Percentiles rank a stretch among this genome's conserved stretches.
phyloP scores from a whole-genome alignment of 2,888 invertebrate species.

The Ceraclea dissimilis region DNA sequence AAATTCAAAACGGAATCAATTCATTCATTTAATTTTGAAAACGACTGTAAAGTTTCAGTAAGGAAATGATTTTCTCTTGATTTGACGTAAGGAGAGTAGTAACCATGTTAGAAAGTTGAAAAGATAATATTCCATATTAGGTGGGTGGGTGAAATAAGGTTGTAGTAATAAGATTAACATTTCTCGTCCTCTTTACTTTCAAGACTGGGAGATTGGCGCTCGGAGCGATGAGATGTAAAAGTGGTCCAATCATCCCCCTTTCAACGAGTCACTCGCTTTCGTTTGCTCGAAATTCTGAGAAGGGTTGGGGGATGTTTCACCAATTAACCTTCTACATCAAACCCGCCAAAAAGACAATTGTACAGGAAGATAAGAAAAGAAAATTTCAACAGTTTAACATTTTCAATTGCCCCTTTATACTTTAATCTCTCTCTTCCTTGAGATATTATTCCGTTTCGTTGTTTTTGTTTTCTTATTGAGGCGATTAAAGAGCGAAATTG shows the following conservation, averaged over 20 bases:
- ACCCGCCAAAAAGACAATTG: conserved; percentile 2
- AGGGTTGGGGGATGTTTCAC: conserved; percentile 5
- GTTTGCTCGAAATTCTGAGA: conserved; percentile 9
- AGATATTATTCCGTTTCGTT: too few relatives aligned
- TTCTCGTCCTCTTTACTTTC: conserved; percentile 8
- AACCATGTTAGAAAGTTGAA: conserved; percentile 15
- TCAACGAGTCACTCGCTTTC: conserved; percentile 3
- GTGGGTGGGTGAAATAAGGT: neutral
- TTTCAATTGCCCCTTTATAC: too few relatives aligned
- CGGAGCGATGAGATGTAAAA: conserved; percentile 25
- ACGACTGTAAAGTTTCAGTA: neutral
- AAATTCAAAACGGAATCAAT: too few relatives aligned
- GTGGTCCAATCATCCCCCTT: conserved; percentile 19
- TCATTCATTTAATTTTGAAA: too few relatives aligned
- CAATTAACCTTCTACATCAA: conserved; percentile 8
- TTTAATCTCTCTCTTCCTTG: too few relatives aligned
- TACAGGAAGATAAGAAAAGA: conserved; percentile 1
- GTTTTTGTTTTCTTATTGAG: too few relatives aligned
- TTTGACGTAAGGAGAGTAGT: conserved; percentile 1
- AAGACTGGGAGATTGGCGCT: conserved; percentile 21
- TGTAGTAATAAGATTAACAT: conserved; percentile 25
- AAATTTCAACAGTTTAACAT: neutral
- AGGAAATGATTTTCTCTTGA: neutral
- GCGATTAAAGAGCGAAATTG: too few relatives aligned
- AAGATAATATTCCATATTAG: neutral